phyloP scores from a whole-genome alignment of 1,140 invertebrate species.

The Bradysia coprophila region DNA sequence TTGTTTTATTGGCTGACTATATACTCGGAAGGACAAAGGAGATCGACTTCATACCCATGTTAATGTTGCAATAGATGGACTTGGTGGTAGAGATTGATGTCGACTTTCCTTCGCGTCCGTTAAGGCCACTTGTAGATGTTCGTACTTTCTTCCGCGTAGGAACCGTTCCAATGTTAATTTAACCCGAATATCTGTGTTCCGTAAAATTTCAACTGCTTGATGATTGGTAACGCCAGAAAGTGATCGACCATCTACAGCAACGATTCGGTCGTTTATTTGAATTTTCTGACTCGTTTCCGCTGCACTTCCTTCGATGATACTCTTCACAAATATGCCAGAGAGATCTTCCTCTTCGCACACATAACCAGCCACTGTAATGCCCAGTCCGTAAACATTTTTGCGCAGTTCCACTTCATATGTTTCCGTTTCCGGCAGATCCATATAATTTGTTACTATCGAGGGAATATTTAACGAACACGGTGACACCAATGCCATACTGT shows the following conservation, averaged over 20 bases:
- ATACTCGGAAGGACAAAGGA: neutral
- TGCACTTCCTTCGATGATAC: slow-evolving; percentile 78
- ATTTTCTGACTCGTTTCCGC: slow-evolving; percentile 76
- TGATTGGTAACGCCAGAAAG: slow-evolving; percentile 75
- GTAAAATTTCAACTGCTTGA: slow-evolving; percentile 68
- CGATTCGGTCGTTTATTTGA: slow-evolving; percentile 80
- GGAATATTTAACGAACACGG: slow-evolving; percentile 6
- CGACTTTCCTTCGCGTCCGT: slow-evolving; percentile 39
- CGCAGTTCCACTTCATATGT: slow-evolving; percentile 36
- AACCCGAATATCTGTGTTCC: slow-evolving; percentile 67
- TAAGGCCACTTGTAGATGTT: slow-evolving; percentile 71
- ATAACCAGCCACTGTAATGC: slow-evolving; percentile 46
- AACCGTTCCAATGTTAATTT: slow-evolving; percentile 68
- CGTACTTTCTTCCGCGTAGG: slow-evolving; percentile 70
- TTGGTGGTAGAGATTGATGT: slow-evolving; percentile 31
- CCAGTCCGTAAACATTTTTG: slow-evolving; percentile 45
- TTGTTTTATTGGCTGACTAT: neutral
- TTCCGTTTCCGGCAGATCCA: slow-evolving; percentile 31
- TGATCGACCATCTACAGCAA: slow-evolving; percentile 65
- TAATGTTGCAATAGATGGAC: slow-evolving; percentile 52
- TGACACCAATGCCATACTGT: slow-evolving; percentile 1
- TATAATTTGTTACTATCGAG: slow-evolving; percentile 12
- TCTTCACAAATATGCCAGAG: slow-evolving; percentile 84
- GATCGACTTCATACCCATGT: slow-evolving; percentile 28
- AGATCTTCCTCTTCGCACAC: slow-evolving; percentile 67